Evolutionary conservation across 1,140 invertebrate genomes (phyloP).

Genomic region (Uloborus diversus): DNA sequence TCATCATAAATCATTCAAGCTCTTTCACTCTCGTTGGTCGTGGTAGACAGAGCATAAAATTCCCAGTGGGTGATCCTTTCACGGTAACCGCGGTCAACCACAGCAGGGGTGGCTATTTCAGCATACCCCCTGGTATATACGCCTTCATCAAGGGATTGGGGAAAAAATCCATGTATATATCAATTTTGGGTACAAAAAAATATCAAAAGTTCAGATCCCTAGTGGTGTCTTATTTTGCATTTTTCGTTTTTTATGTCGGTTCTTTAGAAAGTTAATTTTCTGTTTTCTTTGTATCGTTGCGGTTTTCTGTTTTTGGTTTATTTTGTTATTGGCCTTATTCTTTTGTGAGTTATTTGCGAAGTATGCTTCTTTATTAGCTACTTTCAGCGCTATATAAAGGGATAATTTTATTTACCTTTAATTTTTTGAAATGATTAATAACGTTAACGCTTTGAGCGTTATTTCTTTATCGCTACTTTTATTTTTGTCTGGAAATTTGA

Average conservation of each 20-base stretch:
- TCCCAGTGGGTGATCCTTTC: slow-evolving; percentile 49
- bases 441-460: background rate
- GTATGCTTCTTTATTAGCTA: background rate
- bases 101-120: slow-evolving; percentile 28
- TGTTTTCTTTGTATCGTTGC: background rate
- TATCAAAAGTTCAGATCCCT: slow-evolving; percentile 3
- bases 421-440: background rate
- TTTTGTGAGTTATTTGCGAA: background rate
- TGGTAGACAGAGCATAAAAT: slow-evolving; percentile 53
- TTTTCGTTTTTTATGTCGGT: background rate
- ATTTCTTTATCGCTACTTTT: too few species aligned
- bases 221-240: background rate
- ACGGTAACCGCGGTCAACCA: slow-evolving; percentile 45
- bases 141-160: slow-evolving; percentile 19
- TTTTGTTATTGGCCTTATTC: background rate
- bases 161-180: slow-evolving; percentile 4
- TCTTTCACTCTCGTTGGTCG: slow-evolving; percentile 16
- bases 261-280: background rate
- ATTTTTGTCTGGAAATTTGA: too few species aligned
- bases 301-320: background rate
- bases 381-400: background rate
- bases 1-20: slow-evolving; percentile 53
- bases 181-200: background rate
- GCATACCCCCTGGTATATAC: background rate
- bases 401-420: background rate